Base-by-base conservation (phyloP, 2,113 vertebrate species). In the Aldabrachelys gigantea region DNA sequence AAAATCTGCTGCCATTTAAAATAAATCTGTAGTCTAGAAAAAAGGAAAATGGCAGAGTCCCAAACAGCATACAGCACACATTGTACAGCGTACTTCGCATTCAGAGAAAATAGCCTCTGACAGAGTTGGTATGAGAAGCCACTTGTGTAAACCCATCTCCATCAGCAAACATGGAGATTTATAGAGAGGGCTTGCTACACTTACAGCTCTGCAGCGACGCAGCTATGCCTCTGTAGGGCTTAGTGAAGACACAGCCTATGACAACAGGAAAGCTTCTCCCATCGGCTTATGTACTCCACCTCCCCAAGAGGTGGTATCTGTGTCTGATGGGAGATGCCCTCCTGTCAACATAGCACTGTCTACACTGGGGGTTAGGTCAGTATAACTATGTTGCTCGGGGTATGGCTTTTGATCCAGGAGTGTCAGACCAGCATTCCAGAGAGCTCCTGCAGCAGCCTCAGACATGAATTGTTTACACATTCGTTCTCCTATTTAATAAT, bases 91-190 rank as follows among this genome's bases (percentile, higher is more conserved):
- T 19, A 5, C 27, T 88, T 90, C 84, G 5, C 87, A 17, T 90
- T 96, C 84, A 89, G 92, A 91, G 82, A 85, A 93, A 96, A 49
- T 78, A 41, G 80, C 22, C 69, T 84, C 84, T 52, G 79, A 80
- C 27, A 84, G 2, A 27, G 59, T 24, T 85, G 82, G 89, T 19
- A 85, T 80, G n/a, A 76, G 72, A 76, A 24, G 21, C 10, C 41
- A 24, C 11, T 41, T 5, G 5, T 10, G 12, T 11, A 76, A 76
- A 92, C 76, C 50, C 62, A 13, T 12, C 69, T 2, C 47, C 44
- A 80, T 57, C 57, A 86, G 80, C 27, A 89, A n/a, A 93, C 84
- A 59, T 38, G 17, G 76, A 35, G 44, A 7, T 21, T 35, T 41
- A 27, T 54, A 89, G 53, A 92, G 27, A 16, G 27, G 57, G 16